A percentile compares a stretch with the other conserved stretches of the same genome.
phyloP scores from a whole-genome alignment of 2,797 vertebrate species.

The Urophycis tenuis region DNA sequence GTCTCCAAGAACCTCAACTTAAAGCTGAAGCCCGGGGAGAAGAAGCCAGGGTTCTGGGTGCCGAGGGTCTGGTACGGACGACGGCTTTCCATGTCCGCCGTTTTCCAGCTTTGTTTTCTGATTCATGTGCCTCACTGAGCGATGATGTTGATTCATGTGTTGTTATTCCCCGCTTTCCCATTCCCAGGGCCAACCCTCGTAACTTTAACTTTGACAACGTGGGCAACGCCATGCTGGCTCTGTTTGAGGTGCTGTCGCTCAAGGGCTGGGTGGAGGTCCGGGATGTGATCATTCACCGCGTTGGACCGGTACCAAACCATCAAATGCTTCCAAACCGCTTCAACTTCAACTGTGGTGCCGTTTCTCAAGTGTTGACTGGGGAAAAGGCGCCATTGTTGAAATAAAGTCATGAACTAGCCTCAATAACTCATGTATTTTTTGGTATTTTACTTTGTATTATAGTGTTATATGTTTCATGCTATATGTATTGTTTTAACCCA shows the following conservation, averaged over 20 bases:
- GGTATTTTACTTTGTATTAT: no score
- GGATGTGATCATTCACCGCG: conserved; percentile 97
- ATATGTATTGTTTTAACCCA: background rate
- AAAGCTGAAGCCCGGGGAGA: conserved; percentile 85
- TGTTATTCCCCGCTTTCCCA: conserved; percentile 5
- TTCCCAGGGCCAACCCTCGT: conserved; percentile 91
- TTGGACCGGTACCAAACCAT: conserved; percentile 84
- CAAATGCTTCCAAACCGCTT: background rate
- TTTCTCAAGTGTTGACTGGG: background rate
- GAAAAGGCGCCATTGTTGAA: background rate
- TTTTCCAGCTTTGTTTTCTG: conserved; percentile 9
- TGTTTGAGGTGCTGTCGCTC: conserved; percentile 95
- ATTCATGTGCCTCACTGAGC: background rate
- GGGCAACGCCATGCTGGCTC: conserved; percentile 94
- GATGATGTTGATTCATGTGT: conserved; percentile 15
- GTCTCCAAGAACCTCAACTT: conserved; percentile 98
- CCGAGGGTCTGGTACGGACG: conserved; percentile 91
- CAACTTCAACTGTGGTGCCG: background rate
- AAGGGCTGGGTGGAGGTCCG: conserved; percentile 99
- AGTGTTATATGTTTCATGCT: no score
- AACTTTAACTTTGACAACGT: conserved; percentile 99
- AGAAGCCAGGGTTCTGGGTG: conserved; percentile 99
- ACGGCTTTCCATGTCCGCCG: background rate
- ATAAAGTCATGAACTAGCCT: no score
- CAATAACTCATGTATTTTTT: background rate